These are phyloP conservation scores for Enoplosus armatus DNA, from an alignment of 2,797 vertebrate species.

Conservation along the genomic window DNA sequence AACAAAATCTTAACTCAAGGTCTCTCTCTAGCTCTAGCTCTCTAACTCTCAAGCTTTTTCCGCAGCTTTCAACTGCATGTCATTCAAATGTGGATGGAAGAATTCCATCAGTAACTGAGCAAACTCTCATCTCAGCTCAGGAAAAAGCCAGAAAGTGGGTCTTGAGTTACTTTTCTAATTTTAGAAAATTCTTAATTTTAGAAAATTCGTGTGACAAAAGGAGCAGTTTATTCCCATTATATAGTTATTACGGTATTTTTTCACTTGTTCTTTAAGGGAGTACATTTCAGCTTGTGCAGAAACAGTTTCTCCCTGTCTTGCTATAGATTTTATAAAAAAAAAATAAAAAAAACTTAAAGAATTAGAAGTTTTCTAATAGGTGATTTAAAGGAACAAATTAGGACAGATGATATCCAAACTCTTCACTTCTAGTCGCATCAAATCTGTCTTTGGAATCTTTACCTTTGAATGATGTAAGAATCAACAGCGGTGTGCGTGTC, in stretches of 20 bases:
- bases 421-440: neutral
- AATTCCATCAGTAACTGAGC: too few species aligned
- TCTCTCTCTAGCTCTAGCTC: too few species aligned
- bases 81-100: neutral
- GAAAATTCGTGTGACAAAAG: neutral
- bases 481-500: neutral
- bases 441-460: neutral
- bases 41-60: neutral
- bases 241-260: neutral
- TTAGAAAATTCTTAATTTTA: neutral
- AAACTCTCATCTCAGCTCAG: neutral
- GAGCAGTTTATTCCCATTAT: neutral
- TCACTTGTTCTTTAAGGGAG: neutral
- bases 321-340: neutral
- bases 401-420: neutral
- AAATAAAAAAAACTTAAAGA: neutral
- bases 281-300: too few species aligned
- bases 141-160: neutral
- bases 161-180: neutral
- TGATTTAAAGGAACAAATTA: neutral
- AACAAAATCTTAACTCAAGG: neutral
- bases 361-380: neutral
- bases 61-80: neutral
- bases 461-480: neutral
- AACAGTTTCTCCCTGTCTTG: neutral